A percentile compares a stretch with the other conserved stretches of the same genome.
These are phyloP conservation scores for Telenomus remus DNA, from an alignment of 1,140 invertebrate genomes.

Conservation along the genomic window DNA sequence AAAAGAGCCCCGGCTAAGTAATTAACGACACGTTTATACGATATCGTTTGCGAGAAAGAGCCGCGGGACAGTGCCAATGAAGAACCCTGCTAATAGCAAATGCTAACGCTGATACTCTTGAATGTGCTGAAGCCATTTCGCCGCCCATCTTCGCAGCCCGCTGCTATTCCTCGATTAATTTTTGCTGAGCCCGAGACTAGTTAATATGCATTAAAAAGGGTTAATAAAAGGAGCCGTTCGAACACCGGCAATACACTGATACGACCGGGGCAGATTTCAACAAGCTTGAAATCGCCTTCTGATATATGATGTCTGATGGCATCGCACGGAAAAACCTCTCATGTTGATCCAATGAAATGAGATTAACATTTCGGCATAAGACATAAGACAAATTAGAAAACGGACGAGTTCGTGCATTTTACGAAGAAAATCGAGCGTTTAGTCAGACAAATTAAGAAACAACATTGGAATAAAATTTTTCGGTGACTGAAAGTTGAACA, in stretches of 20 bases:
- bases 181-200: conserved; percentile 71
- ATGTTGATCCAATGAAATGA: conserved; percentile 19
- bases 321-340: not conserved
- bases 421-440: too few species aligned
- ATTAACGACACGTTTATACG: conserved; percentile 74
- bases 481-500: too few species aligned
- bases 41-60: conserved; percentile 66
- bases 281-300: conserved; percentile 4
- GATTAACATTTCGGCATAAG: not conserved
- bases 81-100: conserved; percentile 72
- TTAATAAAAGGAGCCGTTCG: conserved; percentile 64
- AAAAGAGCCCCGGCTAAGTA: conserved; percentile 66
- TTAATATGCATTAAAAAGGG: conserved; percentile 72
- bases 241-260: conserved; percentile 52
- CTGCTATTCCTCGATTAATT: conserved; percentile 73
- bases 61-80: conserved; percentile 64
- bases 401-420: too few species aligned
- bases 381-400: too few species aligned
- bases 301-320: conserved; percentile 10
- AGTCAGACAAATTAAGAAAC: too few species aligned
- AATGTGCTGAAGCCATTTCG: conserved; percentile 61
- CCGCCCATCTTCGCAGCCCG: conserved; percentile 33
- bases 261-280: conserved; percentile 38
- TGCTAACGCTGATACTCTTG: conserved; percentile 71
- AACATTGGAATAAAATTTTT: too few species aligned